These are phyloP conservation scores for Calyptomena viridis DNA, from an alignment of 2,113 vertebrate genomes.

Conservation along the genomic window DNA sequence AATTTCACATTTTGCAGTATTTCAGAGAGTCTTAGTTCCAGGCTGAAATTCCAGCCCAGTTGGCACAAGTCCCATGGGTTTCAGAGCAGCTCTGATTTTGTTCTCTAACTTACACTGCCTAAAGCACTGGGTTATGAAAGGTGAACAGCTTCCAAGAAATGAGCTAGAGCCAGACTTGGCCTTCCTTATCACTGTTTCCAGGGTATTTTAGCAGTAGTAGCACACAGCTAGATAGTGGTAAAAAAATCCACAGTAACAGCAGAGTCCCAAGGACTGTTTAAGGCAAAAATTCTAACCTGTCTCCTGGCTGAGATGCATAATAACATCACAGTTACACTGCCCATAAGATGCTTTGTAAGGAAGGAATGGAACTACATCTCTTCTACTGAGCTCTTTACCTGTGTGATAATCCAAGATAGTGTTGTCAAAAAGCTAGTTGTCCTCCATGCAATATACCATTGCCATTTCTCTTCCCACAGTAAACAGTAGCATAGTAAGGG, in stretches of 20 bases:
- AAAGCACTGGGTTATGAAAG: not conserved
- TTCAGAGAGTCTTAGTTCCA: not conserved
- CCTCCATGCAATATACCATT: not conserved
- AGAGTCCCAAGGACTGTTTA: not conserved
- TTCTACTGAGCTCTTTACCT: not conserved
- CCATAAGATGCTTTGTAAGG: not conserved
- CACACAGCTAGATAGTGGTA: not conserved
- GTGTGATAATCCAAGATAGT: not conserved
- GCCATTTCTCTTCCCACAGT: not conserved
- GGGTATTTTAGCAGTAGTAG: not conserved
- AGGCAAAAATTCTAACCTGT: not conserved
- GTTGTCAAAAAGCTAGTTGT: not conserved
- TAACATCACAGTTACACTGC: not conserved
- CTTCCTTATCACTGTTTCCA: not conserved
- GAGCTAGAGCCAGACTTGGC: not conserved
- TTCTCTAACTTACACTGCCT: not conserved
- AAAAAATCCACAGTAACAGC: not conserved
- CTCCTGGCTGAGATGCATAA: not conserved
- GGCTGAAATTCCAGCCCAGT: not conserved
- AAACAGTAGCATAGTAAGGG: not conserved
- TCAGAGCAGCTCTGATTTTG: not conserved
- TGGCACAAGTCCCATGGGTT: not conserved
- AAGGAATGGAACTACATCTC: not conserved
- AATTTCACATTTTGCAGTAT: not conserved
- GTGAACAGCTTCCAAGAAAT: slow-evolving; percentile 13